Percentiles rank a stretch among this genome's conserved stretches.
These are phyloP conservation scores for Hozukius guyotensis DNA, from an alignment of 2,797 vertebrate genomes.

Conservation along the genomic window DNA sequence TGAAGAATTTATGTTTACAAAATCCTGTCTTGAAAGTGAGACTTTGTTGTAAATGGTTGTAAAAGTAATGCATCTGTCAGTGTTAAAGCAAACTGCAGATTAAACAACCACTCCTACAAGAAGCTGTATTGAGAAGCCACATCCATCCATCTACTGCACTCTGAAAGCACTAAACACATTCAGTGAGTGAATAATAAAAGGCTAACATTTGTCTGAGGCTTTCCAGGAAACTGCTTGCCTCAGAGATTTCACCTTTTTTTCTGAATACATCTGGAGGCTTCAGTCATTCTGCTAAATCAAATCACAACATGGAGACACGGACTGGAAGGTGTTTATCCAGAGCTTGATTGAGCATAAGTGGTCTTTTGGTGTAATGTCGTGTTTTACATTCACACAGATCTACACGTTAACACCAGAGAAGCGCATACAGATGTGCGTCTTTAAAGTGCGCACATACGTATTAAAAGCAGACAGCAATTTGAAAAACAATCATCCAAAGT, in stretches of 20 bases:
- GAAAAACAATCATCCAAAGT: not conserved
- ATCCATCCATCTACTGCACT: not conserved
- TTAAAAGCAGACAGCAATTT: not conserved
- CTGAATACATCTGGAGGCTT: not conserved
- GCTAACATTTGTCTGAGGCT: not conserved
- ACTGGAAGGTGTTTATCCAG: not conserved
- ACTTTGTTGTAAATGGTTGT: not conserved
- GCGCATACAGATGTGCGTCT: not conserved
- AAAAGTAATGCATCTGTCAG: not conserved
- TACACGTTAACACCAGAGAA: not conserved
- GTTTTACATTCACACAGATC: not conserved
- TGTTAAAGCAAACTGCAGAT: not conserved
- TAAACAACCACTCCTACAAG: not conserved
- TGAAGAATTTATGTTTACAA: not conserved
- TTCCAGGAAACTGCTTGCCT: conserved; percentile 4
- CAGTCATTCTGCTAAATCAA: not conserved
- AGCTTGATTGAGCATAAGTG: not conserved
- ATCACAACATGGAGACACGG: not conserved
- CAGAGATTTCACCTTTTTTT: not conserved
- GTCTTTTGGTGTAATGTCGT: not conserved
- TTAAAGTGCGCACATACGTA: not conserved
- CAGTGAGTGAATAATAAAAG: not conserved
- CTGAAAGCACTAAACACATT: not conserved
- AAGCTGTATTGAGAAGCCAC: not conserved
- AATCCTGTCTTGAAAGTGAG: not conserved